phyloP scores from a whole-genome alignment of 2,113 vertebrate species.

The Heptranchias perlo region DNA sequence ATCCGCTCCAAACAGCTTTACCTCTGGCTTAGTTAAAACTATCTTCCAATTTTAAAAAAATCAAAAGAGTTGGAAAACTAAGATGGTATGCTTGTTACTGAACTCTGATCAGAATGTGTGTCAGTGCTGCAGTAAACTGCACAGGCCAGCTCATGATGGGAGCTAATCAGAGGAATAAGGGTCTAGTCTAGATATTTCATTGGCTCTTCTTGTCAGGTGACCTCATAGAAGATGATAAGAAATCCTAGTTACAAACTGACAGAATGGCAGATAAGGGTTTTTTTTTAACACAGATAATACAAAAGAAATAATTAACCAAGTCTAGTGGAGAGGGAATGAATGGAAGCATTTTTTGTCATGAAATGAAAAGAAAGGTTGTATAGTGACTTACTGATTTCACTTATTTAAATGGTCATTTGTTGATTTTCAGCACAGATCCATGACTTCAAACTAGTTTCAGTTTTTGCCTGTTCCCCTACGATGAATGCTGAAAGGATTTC shows the following conservation, averaged over 20 bases:
- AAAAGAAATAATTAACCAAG: conserved; percentile 40
- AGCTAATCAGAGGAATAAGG: conserved; percentile 33
- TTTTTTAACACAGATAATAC: conserved; percentile 44
- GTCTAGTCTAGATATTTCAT: conserved; percentile 50
- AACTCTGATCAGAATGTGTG: conserved; percentile 27
- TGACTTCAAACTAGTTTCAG: conserved; percentile 15
- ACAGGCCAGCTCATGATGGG: conserved; percentile 21
- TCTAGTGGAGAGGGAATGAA: conserved; percentile 32
- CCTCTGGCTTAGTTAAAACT: conserved; percentile 18
- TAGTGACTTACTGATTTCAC: background rate
- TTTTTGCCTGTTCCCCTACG: background rate
- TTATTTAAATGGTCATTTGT: background rate
- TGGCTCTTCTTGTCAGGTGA: conserved; percentile 56
- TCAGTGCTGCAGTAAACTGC: background rate
- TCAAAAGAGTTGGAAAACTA: conserved; percentile 17
- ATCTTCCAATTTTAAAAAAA: background rate
- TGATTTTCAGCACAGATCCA: background rate
- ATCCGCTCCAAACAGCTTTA: background rate
- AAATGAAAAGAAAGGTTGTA: background rate
- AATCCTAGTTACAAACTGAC: conserved; percentile 53
- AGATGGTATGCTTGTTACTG: background rate
- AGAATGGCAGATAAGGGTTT: conserved; percentile 47
- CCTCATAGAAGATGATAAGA: conserved; percentile 14
- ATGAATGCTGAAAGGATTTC: background rate
- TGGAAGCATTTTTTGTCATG: background rate